Percentiles rank a stretch among this genome's conserved stretches.
These are phyloP conservation scores for Notarius quadriscutis DNA, from an alignment of 2,113 vertebrate genomes.

Conservation along the genomic window DNA sequence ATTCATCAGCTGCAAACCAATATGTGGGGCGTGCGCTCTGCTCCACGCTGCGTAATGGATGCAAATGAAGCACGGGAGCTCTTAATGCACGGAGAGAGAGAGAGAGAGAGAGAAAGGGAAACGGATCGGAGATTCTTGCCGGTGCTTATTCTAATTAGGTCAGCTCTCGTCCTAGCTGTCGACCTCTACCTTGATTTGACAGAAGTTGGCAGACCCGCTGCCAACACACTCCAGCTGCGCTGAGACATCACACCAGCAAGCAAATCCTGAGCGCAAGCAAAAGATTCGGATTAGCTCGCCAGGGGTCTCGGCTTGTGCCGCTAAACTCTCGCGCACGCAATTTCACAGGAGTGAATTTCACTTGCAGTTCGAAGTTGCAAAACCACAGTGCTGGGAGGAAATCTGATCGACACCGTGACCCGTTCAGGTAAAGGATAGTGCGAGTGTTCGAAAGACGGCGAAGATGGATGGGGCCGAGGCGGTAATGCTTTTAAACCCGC, in stretches of 20 bases:
- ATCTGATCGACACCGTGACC: conserved; percentile 56
- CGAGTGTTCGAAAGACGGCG: conserved; percentile 23
- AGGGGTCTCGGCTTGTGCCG: neutral
- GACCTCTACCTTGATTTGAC: conserved; percentile 53
- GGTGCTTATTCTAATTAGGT: conserved; percentile 48
- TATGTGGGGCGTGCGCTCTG: neutral
- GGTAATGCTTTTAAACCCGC: conserved; percentile 51
- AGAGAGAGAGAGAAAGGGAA: neutral
- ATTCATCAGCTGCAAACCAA: conserved; percentile 29
- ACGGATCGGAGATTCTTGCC: conserved; percentile 23
- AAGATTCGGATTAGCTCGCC: conserved; percentile 15
- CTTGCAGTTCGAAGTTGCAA: conserved; percentile 1
- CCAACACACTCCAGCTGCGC: conserved; percentile 2
- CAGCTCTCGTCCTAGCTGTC: conserved; percentile 38
- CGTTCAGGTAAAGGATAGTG: conserved; percentile 38
- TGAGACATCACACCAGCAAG: neutral
- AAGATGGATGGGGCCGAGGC: conserved; percentile 52
- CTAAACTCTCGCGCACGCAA: conserved; percentile 6
- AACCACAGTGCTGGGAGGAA: conserved; percentile 33
- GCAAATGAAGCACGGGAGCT: conserved; percentile 15
- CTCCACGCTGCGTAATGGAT: neutral
- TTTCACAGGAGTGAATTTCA: conserved; percentile 1
- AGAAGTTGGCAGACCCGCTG: conserved; percentile 38
- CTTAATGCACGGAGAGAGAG: neutral
- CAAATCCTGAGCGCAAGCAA: conserved; percentile 5